phyloP scores from a whole-genome alignment of 2,113 vertebrate species.

The Ailurus styani region DNA sequence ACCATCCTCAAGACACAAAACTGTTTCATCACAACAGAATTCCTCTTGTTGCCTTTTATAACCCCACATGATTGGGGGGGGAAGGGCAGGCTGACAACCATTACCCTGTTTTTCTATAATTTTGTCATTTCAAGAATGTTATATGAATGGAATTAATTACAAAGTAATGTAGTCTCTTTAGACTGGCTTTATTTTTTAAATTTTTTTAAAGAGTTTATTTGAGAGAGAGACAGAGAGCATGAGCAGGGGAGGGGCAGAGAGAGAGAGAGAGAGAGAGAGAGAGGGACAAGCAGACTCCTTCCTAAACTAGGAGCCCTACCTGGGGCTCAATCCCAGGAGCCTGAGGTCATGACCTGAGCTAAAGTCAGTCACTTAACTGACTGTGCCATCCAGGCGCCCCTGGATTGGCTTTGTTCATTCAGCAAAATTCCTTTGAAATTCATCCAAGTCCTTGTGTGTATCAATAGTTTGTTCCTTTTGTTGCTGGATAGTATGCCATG shows the following conservation, averaged over 20 bases:
- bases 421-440: not conserved
- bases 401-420: not conserved
- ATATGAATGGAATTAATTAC: not conserved
- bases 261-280: too few species aligned
- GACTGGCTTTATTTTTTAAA: not conserved
- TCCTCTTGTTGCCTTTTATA: not conserved
- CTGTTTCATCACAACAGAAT: not conserved
- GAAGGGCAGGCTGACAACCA: fast-evolving
- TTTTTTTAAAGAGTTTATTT: not conserved
- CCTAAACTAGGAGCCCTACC: not conserved
- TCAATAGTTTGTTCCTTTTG: not conserved
- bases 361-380: not conserved
- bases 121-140: not conserved
- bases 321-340: not conserved
- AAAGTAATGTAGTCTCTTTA: not conserved
- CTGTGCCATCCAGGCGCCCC: not conserved
- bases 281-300: not conserved
- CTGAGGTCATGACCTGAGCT: not conserved
- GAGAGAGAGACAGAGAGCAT: not conserved
- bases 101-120: not conserved
- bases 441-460: not conserved
- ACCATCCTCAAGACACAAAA: not conserved
- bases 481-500: not conserved
- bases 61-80: not conserved
- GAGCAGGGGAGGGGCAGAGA: not conserved